Conservation (phyloP, 2,888 invertebrate genomes). For the Ormyrus labotus region DNA sequence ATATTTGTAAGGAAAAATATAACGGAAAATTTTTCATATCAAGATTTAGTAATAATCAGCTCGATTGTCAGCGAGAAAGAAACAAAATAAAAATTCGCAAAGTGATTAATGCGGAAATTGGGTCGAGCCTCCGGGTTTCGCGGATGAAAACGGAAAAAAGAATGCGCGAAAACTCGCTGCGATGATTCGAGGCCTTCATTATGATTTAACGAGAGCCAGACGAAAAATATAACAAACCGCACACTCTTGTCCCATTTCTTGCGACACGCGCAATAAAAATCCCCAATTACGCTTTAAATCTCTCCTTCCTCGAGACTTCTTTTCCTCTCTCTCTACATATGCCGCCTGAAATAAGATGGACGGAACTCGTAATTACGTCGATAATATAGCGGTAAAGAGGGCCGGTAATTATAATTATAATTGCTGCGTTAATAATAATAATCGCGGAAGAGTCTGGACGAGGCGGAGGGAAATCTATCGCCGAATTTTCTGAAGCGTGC, state of each 20-base stretch:
- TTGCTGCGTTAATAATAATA: conserved; percentile 43
- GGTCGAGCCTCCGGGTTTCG: too few relatives aligned
- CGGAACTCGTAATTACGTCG: conserved; percentile 25
- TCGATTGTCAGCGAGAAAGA: too few relatives aligned
- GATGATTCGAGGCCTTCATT: conserved; percentile 27
- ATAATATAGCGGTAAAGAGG: conserved; percentile 49
- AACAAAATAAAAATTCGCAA: too few relatives aligned
- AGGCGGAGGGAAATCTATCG: conserved; percentile 56
- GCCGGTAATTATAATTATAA: conserved; percentile 54
- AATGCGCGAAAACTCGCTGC: too few relatives aligned
- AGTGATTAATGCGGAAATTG: too few relatives aligned
- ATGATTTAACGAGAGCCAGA: conserved; percentile 32
- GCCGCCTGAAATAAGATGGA: not conserved
- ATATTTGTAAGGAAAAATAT: too few relatives aligned
- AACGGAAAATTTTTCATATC: too few relatives aligned
- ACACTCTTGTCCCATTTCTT: not conserved
- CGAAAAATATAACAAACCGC: not conserved
- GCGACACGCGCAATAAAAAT: not conserved
- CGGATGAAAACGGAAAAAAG: too few relatives aligned
- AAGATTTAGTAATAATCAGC: too few relatives aligned
- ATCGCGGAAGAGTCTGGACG: conserved; percentile 9
- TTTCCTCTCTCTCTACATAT: not conserved
- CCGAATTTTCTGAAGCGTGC: conserved; percentile 57
- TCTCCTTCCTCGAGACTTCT: not conserved
- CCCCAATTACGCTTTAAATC: not conserved